Base-by-base conservation (phyloP, 2,113 vertebrate species). In the Nerophis lumbriciformis region DNA sequence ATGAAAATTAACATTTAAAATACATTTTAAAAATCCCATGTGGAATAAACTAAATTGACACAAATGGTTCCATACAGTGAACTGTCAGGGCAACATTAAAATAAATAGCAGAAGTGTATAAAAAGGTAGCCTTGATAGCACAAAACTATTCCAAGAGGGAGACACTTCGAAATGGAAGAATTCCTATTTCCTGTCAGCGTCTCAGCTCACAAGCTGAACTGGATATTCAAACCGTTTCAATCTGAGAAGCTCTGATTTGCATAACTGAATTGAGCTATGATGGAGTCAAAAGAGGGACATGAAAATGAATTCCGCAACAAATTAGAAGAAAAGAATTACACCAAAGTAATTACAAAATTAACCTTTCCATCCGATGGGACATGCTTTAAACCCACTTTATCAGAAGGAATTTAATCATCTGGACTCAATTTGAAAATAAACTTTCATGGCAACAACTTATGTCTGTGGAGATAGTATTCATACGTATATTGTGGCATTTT, bases 41-140 rank as follows among this genome's bases (percentile, higher is more conserved):
- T 2, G 38, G 8, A 6, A 39, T 8, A 39, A 39, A 39, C 28
- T 36, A 21, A 53, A 12, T 53, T 53, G 53, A 54, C 12, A 56
- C 36, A 37, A 6, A 38, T 4, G 14, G 14, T 15, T 88, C 87
- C 82, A 77, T 74, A 59, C 65, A 70, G 79, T 75, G 6, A 63
- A 79, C 73, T 66, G 61, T 71, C 66, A 59, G 71, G 76, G 58
- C 59, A 71, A 75, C 74, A 80, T 81, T 88, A 82, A 85, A 84
- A 89, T 87, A 84, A 86, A 85, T 78, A 82, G 75, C 70, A 87
- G 83, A 77, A 69, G 67, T 55, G 50, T 75, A 69, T 85, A 85
- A 88, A 85, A 90, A 86, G 75, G 76, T 87, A 89, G 85, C 89
- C 88, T 90, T 91, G 88, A 89, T 89, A 85, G 81, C 47, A 49